Evolutionary conservation across 2,888 invertebrate genomes (phyloP).

Genomic region (Drosophila ustulata): DNA sequence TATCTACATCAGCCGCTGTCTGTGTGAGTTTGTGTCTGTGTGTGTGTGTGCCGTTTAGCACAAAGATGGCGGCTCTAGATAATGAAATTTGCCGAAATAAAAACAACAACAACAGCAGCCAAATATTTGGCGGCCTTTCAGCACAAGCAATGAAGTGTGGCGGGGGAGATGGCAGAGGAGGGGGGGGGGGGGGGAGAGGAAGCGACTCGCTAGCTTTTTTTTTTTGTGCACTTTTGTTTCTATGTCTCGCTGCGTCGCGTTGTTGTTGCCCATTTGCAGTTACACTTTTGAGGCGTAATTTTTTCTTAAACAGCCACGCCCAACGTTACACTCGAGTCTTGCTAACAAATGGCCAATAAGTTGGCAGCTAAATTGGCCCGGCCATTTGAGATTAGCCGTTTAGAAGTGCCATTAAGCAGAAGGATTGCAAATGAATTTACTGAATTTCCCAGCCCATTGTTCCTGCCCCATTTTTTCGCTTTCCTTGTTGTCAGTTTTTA

Average conservation of each 20-base stretch:
- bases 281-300: constrained; percentile 72
- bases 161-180: background rate
- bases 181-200: constrained; percentile 17
- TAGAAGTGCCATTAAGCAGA: constrained; percentile 57
- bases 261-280: constrained; percentile 73
- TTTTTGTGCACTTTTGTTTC: constrained; percentile 23
- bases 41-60: constrained; percentile 68
- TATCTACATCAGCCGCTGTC: constrained; percentile 12
- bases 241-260: background rate
- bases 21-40: constrained; percentile 11
- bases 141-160: background rate
- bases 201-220: constrained; percentile 27
- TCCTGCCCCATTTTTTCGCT: background rate
- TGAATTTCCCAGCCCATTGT: constrained; percentile 24
- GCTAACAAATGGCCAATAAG: constrained; percentile 67
- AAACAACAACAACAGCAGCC: constrained; percentile 36
- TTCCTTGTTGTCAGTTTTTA: background rate
- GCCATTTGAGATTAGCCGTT: constrained; percentile 72
- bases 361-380: constrained; percentile 65
- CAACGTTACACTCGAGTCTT: constrained; percentile 7
- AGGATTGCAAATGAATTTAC: constrained; percentile 68
- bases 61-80: constrained; percentile 79
- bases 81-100: constrained; percentile 74
- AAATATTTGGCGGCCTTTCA: constrained; percentile 26
- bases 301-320: constrained; percentile 73